Evolutionary conservation across 2,888 invertebrate species (phyloP).

Genomic region (Dasypolia templi): DNA sequence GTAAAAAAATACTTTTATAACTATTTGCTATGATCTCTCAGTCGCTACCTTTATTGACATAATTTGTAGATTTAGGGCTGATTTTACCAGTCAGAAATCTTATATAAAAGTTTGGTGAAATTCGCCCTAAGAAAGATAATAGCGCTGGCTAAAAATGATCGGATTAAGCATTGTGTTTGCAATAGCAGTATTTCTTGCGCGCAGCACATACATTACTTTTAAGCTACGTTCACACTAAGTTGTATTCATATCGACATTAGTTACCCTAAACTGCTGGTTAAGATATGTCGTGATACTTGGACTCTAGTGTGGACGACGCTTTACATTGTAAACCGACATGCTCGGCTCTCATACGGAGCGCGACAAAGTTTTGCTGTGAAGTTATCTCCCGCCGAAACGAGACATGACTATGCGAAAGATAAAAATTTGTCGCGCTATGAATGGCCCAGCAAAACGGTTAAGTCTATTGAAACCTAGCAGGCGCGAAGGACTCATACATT

Average conservation of each 20-base stretch:
- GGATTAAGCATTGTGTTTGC: slow-evolving; percentile 23
- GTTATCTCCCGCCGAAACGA: not conserved
- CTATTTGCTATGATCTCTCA: not conserved
- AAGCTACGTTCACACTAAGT: slow-evolving; percentile 3
- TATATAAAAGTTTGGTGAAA: not conserved
- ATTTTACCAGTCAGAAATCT: too few species aligned
- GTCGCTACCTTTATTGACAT: not conserved
- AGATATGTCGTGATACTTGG: not conserved
- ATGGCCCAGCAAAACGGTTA: not conserved
- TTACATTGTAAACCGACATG: not conserved
- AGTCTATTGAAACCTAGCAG: slow-evolving; percentile 9
- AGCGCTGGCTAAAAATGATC: slow-evolving; percentile 15
- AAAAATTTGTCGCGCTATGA: not conserved
- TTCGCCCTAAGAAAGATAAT: not conserved
- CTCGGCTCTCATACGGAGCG: not conserved
- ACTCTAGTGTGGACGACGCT: slow-evolving; percentile 1
- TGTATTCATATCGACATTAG: not conserved
- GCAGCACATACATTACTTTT: not conserved
- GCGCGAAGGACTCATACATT: not conserved
- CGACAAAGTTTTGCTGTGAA: not conserved
- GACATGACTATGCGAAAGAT: not conserved
- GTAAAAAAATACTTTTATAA: not conserved
- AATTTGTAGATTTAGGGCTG: too few species aligned
- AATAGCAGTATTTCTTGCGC: not conserved
- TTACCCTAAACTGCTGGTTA: not conserved